Conservation (phyloP, 2,888 invertebrate genomes). For the Euproctis similis region DNA sequence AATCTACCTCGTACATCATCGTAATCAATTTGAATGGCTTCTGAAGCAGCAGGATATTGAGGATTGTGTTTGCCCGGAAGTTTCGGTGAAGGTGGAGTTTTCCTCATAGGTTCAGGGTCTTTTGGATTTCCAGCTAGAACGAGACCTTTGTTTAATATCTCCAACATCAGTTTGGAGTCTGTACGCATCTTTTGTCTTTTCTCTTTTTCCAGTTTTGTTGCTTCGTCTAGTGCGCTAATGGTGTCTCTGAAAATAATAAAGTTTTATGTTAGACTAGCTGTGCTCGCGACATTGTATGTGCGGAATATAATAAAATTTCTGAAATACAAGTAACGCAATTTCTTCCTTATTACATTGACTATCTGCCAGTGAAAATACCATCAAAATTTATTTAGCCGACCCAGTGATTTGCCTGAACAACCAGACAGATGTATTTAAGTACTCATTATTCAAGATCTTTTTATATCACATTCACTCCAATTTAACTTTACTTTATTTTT, state of each 20-base stretch:
- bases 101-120: conserved; percentile 51
- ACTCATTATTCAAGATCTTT: no score
- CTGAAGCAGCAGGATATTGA: conserved; percentile 76
- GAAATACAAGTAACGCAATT: no score
- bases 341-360: no score
- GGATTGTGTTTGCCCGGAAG: conserved; percentile 57
- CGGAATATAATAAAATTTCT: no score
- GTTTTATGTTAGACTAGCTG: no score
- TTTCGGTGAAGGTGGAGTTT: conserved; percentile 52
- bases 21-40: conserved; percentile 78
- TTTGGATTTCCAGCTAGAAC: conserved; percentile 58
- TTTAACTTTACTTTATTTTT: no score
- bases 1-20: conserved; percentile 81
- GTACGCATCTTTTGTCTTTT: conserved; percentile 78
- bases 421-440: no score
- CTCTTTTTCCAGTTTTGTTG: conserved; percentile 76
- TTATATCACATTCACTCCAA: no score
- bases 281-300: no score
- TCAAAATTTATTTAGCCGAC: no score
- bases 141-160: conserved; percentile 79
- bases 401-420: no score
- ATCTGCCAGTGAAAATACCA: no score
- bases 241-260: conserved; percentile 76
- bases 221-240: conserved; percentile 80
- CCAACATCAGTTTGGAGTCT: conserved; percentile 83